A percentile compares a stretch with the other conserved stretches of the same genome.
These are phyloP conservation scores for Myotis lucifugus DNA, from an alignment of 2,113 vertebrate species.

Conservation along the genomic window DNA sequence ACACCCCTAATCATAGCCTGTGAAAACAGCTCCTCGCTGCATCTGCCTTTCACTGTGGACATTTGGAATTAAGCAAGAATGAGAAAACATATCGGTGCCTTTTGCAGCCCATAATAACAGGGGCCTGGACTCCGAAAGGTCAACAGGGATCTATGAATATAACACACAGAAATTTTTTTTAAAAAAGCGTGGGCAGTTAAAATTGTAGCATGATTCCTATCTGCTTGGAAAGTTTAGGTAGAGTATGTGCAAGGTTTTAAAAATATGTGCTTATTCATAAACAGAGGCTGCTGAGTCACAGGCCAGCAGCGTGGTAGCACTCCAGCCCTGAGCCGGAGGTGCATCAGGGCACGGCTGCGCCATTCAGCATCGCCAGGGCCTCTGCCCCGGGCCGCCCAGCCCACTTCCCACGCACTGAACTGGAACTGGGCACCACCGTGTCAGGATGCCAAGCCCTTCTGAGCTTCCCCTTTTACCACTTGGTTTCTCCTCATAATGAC, in stretches of 20 bases:
- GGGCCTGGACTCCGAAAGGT: background rate
- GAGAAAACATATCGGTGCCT: background rate
- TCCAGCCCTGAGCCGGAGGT: fast-evolving
- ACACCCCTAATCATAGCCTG: background rate
- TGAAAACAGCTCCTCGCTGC: background rate
- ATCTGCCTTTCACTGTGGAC: background rate
- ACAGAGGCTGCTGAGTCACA: background rate
- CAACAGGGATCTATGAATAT: background rate
- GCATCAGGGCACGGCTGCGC: too few species aligned
- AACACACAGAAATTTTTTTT: background rate
- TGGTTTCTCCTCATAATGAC: conserved; percentile 15
- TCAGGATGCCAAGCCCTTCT: background rate
- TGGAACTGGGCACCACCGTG: fast-evolving
- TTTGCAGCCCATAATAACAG: background rate
- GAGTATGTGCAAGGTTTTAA: background rate
- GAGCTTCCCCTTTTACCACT: background rate
- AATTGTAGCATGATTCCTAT: background rate
- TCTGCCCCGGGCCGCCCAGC: background rate
- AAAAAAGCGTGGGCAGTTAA: background rate
- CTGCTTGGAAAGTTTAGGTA: background rate
- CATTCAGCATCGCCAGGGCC: background rate
- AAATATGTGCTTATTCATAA: background rate
- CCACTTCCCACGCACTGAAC: background rate
- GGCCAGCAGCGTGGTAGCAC: background rate
- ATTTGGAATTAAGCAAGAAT: background rate